phyloP scores from a whole-genome alignment of 92 coral and sea anemone genomes.

The Micromussa lordhowensis region DNA sequence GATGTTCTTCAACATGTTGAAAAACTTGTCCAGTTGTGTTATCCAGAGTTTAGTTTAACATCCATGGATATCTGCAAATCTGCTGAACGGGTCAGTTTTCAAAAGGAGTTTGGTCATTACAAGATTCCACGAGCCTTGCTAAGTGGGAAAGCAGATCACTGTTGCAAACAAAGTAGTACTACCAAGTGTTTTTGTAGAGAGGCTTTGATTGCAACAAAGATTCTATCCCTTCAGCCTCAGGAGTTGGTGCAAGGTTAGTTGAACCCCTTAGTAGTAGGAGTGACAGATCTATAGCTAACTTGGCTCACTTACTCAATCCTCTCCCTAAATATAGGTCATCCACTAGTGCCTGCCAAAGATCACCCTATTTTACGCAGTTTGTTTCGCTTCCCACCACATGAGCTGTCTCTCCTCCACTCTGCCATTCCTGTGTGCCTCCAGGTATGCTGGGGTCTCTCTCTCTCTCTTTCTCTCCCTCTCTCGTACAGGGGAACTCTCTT shows the following conservation, averaged over 20 bases:
- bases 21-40: constrained; percentile 40
- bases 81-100: background rate
- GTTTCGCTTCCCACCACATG: too few species aligned
- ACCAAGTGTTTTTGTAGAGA: constrained; percentile 23
- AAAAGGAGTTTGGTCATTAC: constrained; percentile 23
- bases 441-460: too few species aligned
- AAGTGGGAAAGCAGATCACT: constrained; percentile 7
- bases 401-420: too few species aligned
- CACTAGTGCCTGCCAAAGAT: too few species aligned
- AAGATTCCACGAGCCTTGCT: constrained; percentile 44
- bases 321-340: too few species aligned
- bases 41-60: constrained; percentile 39
- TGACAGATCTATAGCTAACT: too few species aligned
- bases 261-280: background rate
- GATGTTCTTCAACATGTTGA: constrained; percentile 46
- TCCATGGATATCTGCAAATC: constrained; percentile 27
- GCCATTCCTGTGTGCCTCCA: too few species aligned
- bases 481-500: too few species aligned
- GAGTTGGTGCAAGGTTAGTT: constrained; percentile 12
- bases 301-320: too few species aligned
- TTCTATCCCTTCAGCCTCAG: constrained; percentile 4
- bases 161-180: background rate
- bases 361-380: too few species aligned
- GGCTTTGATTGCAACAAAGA: constrained; percentile 18
- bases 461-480: too few species aligned